phyloP scores from a whole-genome alignment of 1,140 invertebrate species.

The Anagrus nilaparvatae region DNA sequence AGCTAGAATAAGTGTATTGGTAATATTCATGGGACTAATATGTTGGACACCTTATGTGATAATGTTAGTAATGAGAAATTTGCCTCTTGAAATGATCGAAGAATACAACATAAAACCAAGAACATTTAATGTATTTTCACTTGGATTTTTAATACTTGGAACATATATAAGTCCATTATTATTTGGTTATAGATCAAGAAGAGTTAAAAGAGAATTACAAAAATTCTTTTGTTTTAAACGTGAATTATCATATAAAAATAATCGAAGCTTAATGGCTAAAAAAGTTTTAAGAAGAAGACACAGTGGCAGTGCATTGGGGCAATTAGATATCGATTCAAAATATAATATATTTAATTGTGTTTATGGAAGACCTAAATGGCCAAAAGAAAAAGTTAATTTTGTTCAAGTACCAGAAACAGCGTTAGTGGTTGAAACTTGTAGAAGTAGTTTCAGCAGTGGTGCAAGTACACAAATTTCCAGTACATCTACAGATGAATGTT shows the following conservation, averaged over 20 bases:
- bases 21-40: slow-evolving; percentile 58
- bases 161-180: slow-evolving; percentile 64
- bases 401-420: slow-evolving; percentile 41
- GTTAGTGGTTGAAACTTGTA: slow-evolving; percentile 40
- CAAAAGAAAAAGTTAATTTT: slow-evolving; percentile 40
- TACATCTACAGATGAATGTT: slow-evolving; percentile 40
- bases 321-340: slow-evolving; percentile 27
- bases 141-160: slow-evolving; percentile 56
- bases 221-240: slow-evolving; percentile 46
- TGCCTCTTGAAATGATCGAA: slow-evolving; percentile 32
- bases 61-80: slow-evolving; percentile 39
- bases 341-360: slow-evolving; percentile 39
- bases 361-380: slow-evolving; percentile 33
- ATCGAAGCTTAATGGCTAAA: slow-evolving; percentile 38
- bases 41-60: slow-evolving; percentile 61
- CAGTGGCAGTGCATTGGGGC: slow-evolving; percentile 30
- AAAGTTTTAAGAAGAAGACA: slow-evolving; percentile 33
- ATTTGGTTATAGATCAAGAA: slow-evolving; percentile 66
- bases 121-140: slow-evolving; percentile 39
- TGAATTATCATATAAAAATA: slow-evolving; percentile 38
- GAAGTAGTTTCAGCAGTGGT: slow-evolving; percentile 45
- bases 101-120: slow-evolving; percentile 21
- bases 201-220: slow-evolving; percentile 60
- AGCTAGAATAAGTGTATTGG: slow-evolving; percentile 64
- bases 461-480: slow-evolving; percentile 44